Conservation (phyloP, 2,113 vertebrate genomes). For the Numenius arquata region DNA sequence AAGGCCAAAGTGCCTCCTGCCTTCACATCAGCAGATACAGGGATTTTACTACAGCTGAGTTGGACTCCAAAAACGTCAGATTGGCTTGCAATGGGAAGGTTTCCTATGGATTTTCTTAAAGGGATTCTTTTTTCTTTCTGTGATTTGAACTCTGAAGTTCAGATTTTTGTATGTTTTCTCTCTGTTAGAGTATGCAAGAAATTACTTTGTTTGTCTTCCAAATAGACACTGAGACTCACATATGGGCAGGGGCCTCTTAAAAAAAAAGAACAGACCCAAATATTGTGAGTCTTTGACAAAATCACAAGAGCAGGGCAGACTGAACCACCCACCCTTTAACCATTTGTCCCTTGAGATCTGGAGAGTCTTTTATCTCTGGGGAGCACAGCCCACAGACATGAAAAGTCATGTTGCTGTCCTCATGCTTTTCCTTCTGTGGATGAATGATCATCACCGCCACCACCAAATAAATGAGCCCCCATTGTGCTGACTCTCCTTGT, state of each 20-base stretch:
- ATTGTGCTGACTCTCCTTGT: neutral
- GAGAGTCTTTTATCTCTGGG: neutral
- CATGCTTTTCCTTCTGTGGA: neutral
- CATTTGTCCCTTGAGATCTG: conserved; percentile 2
- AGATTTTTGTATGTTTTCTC: conserved; percentile 1
- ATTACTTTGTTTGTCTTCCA: neutral
- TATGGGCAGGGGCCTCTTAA: neutral
- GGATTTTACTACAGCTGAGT: neutral
- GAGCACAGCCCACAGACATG: neutral
- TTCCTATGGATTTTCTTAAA: conserved; percentile 16
- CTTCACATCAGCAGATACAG: neutral
- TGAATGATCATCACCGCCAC: neutral
- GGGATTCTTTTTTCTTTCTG: neutral
- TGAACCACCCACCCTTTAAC: neutral
- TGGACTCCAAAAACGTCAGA: neutral
- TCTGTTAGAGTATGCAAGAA: neutral
- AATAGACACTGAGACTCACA: neutral
- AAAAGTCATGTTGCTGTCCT: neutral
- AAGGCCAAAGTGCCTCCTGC: neutral
- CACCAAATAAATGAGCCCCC: neutral
- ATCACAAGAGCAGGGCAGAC: neutral
- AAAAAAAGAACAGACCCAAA: neutral
- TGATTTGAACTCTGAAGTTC: conserved; percentile 18
- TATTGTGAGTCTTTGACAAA: neutral
- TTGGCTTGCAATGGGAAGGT: neutral